Evolutionary conservation across 1,140 invertebrate genomes (phyloP).

Genomic region (Conopomorpha cramerella): DNA sequence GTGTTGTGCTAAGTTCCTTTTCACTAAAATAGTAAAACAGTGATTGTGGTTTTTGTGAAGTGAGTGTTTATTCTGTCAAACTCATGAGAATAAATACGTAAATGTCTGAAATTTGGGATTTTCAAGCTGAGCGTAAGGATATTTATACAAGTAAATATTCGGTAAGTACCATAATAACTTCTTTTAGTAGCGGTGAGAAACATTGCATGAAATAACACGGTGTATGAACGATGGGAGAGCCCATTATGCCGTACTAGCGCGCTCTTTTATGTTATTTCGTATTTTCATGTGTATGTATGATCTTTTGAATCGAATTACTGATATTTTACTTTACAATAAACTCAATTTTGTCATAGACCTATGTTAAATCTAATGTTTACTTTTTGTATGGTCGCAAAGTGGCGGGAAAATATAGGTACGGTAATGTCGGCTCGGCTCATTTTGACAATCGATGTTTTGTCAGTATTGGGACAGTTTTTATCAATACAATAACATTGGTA

Average conservation of each 20-base stretch:
- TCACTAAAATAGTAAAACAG: constrained; percentile 51
- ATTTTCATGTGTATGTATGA: no score
- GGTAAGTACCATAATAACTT: constrained; percentile 32
- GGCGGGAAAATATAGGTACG: no score
- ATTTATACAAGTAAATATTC: constrained; percentile 61
- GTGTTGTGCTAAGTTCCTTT: constrained; percentile 61
- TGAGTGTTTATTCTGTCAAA: constrained; percentile 61
- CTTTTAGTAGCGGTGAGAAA: constrained; percentile 8
- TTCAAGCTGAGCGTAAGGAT: constrained; percentile 56
- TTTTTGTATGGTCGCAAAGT: no score
- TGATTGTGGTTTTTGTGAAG: constrained; percentile 53
- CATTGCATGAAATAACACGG: constrained; percentile 20
- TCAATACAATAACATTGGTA: no score
- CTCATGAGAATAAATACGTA: constrained; percentile 55
- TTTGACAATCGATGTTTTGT: no score
- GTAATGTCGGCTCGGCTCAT: no score
- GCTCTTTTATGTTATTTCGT: no score
- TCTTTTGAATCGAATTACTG: no score
- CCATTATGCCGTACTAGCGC: constrained; percentile 40
- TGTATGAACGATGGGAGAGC: constrained; percentile 41
- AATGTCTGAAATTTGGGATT: constrained; percentile 62
- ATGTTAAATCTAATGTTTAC: no score
- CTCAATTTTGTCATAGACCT: no score
- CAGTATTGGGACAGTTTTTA: no score
- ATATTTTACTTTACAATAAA: no score